Conservation (phyloP, 2,113 vertebrate genomes). For the Vidua macroura region DNA sequence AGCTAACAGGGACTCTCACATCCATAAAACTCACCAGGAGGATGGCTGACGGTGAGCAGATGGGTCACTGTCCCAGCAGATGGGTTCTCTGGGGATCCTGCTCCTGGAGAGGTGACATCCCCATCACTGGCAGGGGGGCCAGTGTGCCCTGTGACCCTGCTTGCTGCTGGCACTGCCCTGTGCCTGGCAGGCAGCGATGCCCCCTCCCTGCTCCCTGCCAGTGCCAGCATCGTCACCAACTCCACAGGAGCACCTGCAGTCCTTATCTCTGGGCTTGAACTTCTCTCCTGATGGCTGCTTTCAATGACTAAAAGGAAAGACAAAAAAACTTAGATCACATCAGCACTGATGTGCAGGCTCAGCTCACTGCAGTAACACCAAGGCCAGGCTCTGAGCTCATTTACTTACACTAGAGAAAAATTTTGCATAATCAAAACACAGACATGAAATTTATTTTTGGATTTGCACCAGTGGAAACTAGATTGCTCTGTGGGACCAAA, state of each 20-base stretch:
- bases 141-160: fast-evolving
- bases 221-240: conserved; percentile 58
- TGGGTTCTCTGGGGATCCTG: background rate
- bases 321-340: background rate
- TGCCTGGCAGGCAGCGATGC: conserved; percentile 64
- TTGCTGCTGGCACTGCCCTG: fast-evolving
- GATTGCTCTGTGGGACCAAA: background rate
- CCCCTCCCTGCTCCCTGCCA: conserved; percentile 64
- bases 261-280: background rate
- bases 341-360: background rate
- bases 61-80: background rate
- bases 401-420: background rate
- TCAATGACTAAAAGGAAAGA: conserved; percentile 38
- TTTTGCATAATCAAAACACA: background rate
- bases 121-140: fast-evolving
- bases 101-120: background rate
- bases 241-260: conserved; percentile 49
- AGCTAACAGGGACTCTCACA: fast-evolving
- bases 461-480: background rate
- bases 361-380: background rate
- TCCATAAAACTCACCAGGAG: background rate
- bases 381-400: conserved; percentile 14
- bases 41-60: background rate
- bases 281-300: conserved; percentile 8
- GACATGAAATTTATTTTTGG: background rate